Evolutionary conservation across 2,888 invertebrate genomes (phyloP).

Genomic region (Pilophorus perplexus): DNA sequence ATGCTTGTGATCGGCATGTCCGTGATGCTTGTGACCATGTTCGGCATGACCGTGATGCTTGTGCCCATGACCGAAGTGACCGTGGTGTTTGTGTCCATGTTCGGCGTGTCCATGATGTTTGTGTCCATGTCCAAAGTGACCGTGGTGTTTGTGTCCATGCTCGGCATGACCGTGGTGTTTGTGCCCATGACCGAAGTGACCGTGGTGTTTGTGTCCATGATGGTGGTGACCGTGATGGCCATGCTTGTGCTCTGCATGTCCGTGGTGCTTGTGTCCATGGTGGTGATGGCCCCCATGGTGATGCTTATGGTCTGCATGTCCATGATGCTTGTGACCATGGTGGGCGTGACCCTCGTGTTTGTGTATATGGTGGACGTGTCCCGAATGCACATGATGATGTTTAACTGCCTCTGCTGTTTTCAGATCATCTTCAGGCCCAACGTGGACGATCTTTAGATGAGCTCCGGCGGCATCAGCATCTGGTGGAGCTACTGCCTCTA

Average conservation of each 20-base stretch:
- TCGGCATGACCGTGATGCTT: slow-evolving; percentile 48
- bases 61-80: slow-evolving; percentile 47
- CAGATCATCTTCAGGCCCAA: slow-evolving; percentile 44
- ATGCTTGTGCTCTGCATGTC: slow-evolving; percentile 49
- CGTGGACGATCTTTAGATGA: slow-evolving; percentile 16
- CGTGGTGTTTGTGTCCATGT: slow-evolving; percentile 49
- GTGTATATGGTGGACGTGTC: slow-evolving; percentile 47
- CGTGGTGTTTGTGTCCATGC: slow-evolving; percentile 47
- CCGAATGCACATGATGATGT: slow-evolving; percentile 47
- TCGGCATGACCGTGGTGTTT: slow-evolving; percentile 48
- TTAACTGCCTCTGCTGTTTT: slow-evolving; percentile 47
- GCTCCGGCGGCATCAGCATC: slow-evolving; percentile 23
- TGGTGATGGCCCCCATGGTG: slow-evolving; percentile 48
- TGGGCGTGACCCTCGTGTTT: slow-evolving; percentile 47
- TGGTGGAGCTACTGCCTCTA: slow-evolving; percentile 16
- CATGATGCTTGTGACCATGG: slow-evolving; percentile 48
- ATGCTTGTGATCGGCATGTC: slow-evolving; percentile 48
- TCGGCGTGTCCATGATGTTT: slow-evolving; percentile 47
- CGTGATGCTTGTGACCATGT: slow-evolving; percentile 49
- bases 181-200: slow-evolving; percentile 49
- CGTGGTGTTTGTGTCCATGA: slow-evolving; percentile 49
- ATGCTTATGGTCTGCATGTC: slow-evolving; percentile 47
- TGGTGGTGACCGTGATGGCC: slow-evolving; percentile 48
- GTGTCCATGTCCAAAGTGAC: slow-evolving; percentile 48
- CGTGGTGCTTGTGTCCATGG: slow-evolving; percentile 49